Conservation (phyloP, 2,888 invertebrate genomes). For the Calliphora vomitoria region DNA sequence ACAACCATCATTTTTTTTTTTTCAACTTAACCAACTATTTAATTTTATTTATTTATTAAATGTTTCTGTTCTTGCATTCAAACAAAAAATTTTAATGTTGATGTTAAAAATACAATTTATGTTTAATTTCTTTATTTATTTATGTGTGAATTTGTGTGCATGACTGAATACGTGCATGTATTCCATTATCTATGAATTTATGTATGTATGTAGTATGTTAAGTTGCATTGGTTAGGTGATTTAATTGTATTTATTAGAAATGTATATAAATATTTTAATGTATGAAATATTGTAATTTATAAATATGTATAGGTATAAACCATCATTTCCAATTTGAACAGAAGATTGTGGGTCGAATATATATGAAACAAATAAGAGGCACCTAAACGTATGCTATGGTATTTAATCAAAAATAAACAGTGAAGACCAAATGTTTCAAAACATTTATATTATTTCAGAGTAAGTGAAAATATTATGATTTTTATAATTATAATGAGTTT, state of each 20-base stretch:
- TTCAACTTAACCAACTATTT: conserved; percentile 69
- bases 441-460: neutral
- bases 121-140: conserved; percentile 8
- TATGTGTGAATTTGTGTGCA: conserved; percentile 21
- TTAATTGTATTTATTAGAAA: neutral
- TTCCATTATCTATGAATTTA: conserved; percentile 14
- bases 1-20: conserved; percentile 18
- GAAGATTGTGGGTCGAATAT: neutral
- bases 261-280: neutral
- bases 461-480: neutral
- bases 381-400: conserved; percentile 33
- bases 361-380: neutral
- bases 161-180: conserved; percentile 26
- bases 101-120: conserved; percentile 49
- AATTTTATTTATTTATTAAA: conserved; percentile 49
- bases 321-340: neutral
- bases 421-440: neutral
- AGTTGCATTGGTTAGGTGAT: neutral
- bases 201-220: neutral
- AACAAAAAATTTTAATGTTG: conserved; percentile 42
- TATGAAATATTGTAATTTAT: neutral
- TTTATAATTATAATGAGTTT: neutral
- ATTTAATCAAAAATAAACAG: conserved; percentile 26
- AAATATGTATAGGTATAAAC: neutral
- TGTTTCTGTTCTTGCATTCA: conserved; percentile 43